These are phyloP conservation scores for Austrolebias charrua DNA, from an alignment of 2,797 vertebrate genomes.

Conservation along the genomic window DNA sequence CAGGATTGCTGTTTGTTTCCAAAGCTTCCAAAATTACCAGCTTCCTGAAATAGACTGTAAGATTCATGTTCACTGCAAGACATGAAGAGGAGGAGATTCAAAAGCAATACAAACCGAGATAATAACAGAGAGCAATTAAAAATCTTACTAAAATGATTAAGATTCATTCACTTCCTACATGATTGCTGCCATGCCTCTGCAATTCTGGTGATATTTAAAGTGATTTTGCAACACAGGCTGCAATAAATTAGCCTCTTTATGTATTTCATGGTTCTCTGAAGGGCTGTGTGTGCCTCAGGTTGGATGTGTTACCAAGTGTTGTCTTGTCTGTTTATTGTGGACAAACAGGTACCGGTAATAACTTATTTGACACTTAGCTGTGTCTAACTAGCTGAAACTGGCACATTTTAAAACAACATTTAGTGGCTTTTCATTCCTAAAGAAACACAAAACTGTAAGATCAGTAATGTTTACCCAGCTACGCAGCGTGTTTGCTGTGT, in stretches of 20 bases:
- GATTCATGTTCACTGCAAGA: slow-evolving; percentile 40
- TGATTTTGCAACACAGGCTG: not conserved
- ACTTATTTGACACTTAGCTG: slow-evolving; percentile 1
- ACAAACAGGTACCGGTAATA: slow-evolving; percentile 3
- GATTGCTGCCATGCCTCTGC: not conserved
- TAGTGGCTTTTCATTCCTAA: not conserved
- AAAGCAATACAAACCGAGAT: slow-evolving; percentile 26
- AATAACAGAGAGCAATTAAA: not conserved
- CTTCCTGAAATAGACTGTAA: slow-evolving; percentile 68
- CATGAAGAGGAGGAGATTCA: slow-evolving; percentile 29
- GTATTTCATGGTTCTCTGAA: slow-evolving; percentile 14
- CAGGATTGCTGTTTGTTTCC: slow-evolving; percentile 50
- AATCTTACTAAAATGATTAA: not conserved
- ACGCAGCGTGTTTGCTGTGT: not conserved
- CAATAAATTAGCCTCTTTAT: slow-evolving; percentile 1
- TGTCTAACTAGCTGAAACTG: slow-evolving; percentile 16
- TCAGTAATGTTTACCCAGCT: not conserved
- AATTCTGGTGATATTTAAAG: not conserved
- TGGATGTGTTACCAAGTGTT: slow-evolving; percentile 27
- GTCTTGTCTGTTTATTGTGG: slow-evolving; percentile 23
- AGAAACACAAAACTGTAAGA: not conserved
- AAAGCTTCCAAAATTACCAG: slow-evolving; percentile 65
- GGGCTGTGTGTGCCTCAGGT: slow-evolving; percentile 13
- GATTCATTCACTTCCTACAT: slow-evolving; percentile 12
- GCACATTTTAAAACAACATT: not conserved